Percentiles rank a stretch among this genome's conserved stretches.
These are phyloP conservation scores for Sebastes umbrosus DNA, from an alignment of 2,797 vertebrate genomes.

Conservation along the genomic window DNA sequence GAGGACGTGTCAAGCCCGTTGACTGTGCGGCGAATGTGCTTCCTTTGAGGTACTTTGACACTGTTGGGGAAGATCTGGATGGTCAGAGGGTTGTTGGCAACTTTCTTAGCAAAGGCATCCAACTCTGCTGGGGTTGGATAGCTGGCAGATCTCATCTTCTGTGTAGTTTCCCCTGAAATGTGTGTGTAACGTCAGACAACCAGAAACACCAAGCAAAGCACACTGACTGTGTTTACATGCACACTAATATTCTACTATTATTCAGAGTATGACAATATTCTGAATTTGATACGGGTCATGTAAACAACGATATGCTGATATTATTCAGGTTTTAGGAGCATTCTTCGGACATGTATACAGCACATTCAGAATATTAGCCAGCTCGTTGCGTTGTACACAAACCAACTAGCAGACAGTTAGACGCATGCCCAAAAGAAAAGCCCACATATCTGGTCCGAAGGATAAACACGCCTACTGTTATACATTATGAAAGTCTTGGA, in stretches of 20 bases:
- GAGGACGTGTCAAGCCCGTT: slow-evolving; percentile 96
- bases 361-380: too few relatives aligned
- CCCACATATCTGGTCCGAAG: background rate
- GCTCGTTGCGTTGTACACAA: too few relatives aligned
- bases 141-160: slow-evolving; percentile 91
- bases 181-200: slow-evolving; percentile 11
- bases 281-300: background rate
- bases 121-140: slow-evolving; percentile 97
- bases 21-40: slow-evolving; percentile 95
- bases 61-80: slow-evolving; percentile 99
- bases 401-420: too few relatives aligned
- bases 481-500: background rate
- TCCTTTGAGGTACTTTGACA: slow-evolving; percentile 97
- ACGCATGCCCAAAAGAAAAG: too few relatives aligned
- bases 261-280: background rate
- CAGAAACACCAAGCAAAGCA: background rate
- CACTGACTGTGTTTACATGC: background rate
- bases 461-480: background rate
- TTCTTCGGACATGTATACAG: too few relatives aligned
- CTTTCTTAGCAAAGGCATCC: slow-evolving; percentile 97
- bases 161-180: slow-evolving; percentile 84
- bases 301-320: background rate
- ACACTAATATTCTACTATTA: background rate
- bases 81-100: slow-evolving; percentile 93
- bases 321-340: too few relatives aligned